Evolutionary conservation across 2,888 invertebrate species (phyloP).

Genomic region (Chironomus riparius): DNA sequence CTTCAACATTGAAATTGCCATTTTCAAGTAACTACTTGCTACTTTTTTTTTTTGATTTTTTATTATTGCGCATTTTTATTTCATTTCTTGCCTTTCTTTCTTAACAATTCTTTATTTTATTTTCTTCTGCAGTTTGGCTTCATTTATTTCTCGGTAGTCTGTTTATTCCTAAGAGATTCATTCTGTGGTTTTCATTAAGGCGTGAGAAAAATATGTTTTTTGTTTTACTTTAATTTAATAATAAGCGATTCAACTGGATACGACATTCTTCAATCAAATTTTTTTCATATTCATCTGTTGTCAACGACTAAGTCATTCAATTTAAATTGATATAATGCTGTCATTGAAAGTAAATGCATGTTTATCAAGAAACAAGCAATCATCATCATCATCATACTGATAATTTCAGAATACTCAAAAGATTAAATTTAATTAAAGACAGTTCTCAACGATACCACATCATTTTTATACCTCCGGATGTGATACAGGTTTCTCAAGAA

Average conservation of each 20-base stretch:
- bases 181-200: background rate
- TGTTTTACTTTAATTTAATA: background rate
- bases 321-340: background rate
- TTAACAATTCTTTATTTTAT: no score
- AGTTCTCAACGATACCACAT: background rate
- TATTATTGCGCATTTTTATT: no score
- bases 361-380: background rate
- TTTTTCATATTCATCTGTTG: no score
- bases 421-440: conserved; percentile 18
- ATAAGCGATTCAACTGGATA: background rate
- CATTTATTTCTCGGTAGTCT: no score
- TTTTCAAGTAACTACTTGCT: background rate
- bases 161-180: no score
- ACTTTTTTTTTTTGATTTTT: no score
- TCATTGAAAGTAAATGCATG: background rate
- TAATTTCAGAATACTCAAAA: background rate
- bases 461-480: background rate
- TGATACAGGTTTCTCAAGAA: background rate
- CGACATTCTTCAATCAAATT: no score
- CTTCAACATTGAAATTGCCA: background rate
- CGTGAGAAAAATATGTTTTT: background rate
- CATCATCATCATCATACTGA: background rate
- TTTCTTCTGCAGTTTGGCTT: no score
- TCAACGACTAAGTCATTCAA: background rate
- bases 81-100: no score